Percentiles rank a stretch among this genome's conserved stretches.
These are phyloP conservation scores for Grammomys dolichurus DNA, from an alignment of 2,113 vertebrate species.

Conservation along the genomic window DNA sequence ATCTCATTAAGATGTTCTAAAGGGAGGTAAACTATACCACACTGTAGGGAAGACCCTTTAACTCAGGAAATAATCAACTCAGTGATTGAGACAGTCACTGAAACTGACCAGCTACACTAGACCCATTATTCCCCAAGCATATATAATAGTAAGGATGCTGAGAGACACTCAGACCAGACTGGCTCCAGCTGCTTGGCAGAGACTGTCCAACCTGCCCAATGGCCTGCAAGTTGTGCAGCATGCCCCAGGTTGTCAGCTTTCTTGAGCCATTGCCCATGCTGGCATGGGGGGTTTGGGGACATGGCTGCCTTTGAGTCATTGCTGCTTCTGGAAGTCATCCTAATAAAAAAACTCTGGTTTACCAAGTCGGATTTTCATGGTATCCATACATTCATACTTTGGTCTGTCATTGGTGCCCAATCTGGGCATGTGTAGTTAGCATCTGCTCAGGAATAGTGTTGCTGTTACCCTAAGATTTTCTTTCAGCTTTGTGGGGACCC, in stretches of 20 bases:
- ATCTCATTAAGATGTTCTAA: background rate
- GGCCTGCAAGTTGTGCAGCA: background rate
- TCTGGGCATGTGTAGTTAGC: background rate
- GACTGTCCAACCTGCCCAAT: background rate
- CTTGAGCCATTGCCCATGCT: background rate
- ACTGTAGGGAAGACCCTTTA: background rate
- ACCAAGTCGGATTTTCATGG: background rate
- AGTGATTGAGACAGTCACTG: background rate
- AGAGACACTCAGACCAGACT: background rate
- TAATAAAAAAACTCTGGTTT: background rate
- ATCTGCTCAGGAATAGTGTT: background rate
- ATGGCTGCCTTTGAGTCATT: background rate
- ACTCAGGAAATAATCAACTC: background rate
- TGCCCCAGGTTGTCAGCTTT: background rate
- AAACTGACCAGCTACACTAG: background rate
- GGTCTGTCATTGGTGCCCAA: background rate
- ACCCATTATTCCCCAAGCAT: background rate
- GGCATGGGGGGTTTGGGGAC: background rate
- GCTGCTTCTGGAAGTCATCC: background rate
- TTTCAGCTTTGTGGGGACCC: background rate
- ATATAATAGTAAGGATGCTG: background rate
- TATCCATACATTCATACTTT: background rate
- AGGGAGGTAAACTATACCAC: background rate
- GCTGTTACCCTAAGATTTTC: background rate
- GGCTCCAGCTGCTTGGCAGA: background rate